Percentiles rank a stretch among this genome's conserved stretches.
Evolutionary conservation across 2,797 vertebrate genomes (phyloP).

Genomic region (Apodemus agrarius): DNA sequence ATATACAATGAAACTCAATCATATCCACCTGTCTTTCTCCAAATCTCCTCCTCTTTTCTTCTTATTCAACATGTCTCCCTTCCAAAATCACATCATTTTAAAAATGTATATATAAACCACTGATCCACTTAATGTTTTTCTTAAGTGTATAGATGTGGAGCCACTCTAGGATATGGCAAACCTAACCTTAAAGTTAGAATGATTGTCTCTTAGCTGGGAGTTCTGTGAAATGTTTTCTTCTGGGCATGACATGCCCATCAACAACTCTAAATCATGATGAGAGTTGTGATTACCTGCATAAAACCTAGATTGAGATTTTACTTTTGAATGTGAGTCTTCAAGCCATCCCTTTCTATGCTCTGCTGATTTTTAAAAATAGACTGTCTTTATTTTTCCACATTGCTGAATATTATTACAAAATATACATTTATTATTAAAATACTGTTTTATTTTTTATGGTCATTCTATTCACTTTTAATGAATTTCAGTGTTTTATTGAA

Average conservation of each 20-base stretch:
- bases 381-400: no score
- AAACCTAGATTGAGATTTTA: not conserved
- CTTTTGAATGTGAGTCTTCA: not conserved
- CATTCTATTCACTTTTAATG: no score
- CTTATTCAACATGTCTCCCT: not conserved
- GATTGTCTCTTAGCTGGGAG: not conserved
- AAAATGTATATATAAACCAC: not conserved
- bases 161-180: not conserved
- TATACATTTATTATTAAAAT: no score
- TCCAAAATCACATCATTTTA: not conserved
- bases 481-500: no score
- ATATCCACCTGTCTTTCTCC: not conserved
- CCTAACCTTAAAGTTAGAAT: not conserved
- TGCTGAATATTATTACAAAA: no score
- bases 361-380: not conserved
- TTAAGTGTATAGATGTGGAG: not conserved
- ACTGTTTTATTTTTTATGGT: no score
- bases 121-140: not conserved
- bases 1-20: not conserved
- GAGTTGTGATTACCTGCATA: not conserved
- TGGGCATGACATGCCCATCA: not conserved
- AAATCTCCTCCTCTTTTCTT: not conserved
- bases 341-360: not conserved
- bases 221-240: not conserved
- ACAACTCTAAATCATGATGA: not conserved